Base-by-base conservation (phyloP, 1,140 invertebrate species). In the Hyphantria cunea region DNA sequence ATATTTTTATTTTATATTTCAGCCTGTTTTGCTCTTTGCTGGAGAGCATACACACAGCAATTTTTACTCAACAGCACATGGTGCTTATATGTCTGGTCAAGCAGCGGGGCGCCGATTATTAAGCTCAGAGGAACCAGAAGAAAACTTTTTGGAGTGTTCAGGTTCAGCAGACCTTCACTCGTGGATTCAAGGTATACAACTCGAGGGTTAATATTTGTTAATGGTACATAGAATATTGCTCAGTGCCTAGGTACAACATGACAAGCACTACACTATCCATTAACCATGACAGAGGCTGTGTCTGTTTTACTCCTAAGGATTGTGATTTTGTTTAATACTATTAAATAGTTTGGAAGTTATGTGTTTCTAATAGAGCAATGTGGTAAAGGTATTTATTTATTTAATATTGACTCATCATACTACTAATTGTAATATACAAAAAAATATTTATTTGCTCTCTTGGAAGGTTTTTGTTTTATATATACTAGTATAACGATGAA, bases 41-140 rank as follows among this genome's bases (percentile, higher is more conserved):
- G 97, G 98, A 13, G 97, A 99, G 92, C 97, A 98, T 68, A 98
- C 97, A 4, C 97, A 99, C 91, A 95, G 95, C 74, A 96, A 94
- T 76, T 98, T 98, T 85, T 99, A 98, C 84, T 98, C 97, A 14
- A 99, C 97, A 4, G 97, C 97, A 15, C 97, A 99, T 82, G 98
- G 98, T 8, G 98, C 97, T 4, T 97, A 97, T 80, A 90, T 98
- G 15, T 97, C 95, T 39, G 97, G 98, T 1, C 93, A 96, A 74
- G 94, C 94, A n/a, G 96, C 96, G 39, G 97, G 97, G 10, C 94
- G 97, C 82, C 86, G 93, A 31, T 77, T 97, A 8, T 73, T 96
- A 15, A 92, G 87, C 14, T 84, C 91, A 11, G 93, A 94, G 31
- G 89, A 92, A 64, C 90, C 92, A 12, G 80, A 92, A 71, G 94